Base-by-base conservation (phyloP, 35 echinoderm and acorn worm species). In the Stichopus chloronotus region DNA sequence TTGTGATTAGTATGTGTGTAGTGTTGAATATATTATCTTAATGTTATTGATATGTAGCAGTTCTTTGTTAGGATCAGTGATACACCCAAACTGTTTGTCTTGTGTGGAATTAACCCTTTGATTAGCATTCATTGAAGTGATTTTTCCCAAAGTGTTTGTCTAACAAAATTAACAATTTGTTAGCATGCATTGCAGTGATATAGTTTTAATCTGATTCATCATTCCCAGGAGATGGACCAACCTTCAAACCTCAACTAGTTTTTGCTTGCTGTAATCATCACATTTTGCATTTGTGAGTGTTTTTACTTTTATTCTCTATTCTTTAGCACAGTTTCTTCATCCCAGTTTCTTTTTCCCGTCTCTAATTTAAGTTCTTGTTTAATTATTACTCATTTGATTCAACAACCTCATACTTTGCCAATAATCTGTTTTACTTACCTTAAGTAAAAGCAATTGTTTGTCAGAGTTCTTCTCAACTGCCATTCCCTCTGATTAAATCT, bases 201-300 rank as follows among this genome's bases (percentile, higher is more conserved):
- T 65, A 7, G 69, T 74, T 7, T 74, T n/a, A 4, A 19, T 16
- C 69, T 19, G 69, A 74, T 4, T 74, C 69, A n/a, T 74, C 69
- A 74, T 74, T 74, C 69, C 69, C 69, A 19, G 69, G 69, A 74
- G 69, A 74, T 74, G 69, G 69, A 74, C 69, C 69, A 74, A 74
- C 69, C 69, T 74, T 74, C 69, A 20, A 74, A 74, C 69, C 69
- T 74, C 69, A 74, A 74, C 12, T 7, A 61, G 8, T 2, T 4
- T 19, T 74, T 74, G 17, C 69, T 74, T 74, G 69, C 69, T 74
- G 69, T 74, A 21, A 74, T 20, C 69, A 74, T 74, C 6, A 19
- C 14, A 74, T 19, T 74, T 74, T 61, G 14, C 19, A 74, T 74
- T 74, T 19, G 22, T n/a, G 17, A 72, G 14, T 74, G 69, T 16